Base-by-base conservation (phyloP, 2,888 invertebrate species). In the Poecilus cupreus region DNA sequence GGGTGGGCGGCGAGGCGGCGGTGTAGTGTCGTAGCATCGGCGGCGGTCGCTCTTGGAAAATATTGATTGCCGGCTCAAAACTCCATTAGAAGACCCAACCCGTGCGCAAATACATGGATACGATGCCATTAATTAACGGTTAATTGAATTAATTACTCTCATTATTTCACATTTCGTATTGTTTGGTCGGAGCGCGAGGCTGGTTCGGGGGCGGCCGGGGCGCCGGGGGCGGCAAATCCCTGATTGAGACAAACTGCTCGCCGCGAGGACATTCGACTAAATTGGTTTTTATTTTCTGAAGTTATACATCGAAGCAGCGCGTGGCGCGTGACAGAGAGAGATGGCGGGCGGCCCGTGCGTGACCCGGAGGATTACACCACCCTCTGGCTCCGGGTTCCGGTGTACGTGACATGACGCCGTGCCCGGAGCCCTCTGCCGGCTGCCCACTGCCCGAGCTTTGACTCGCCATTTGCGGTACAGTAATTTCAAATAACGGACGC, bases 101-200 rank as follows among this genome's bases (percentile, higher is more conserved):
- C 88, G 88, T 88, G 87, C 87, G 87, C 87, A 89, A 89, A 89
- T 89, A 88, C 89, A 89, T 87, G 88, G 88, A 88, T 89, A 89
- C 89, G 88, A 88, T 87, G 88, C 88, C 89, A 89, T 90, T 89
- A 89, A 90, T 90, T 90, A 89, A 89, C 89, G 89, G 90, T 89
- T 90, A 90, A 90, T 90, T 90, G 90, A 90, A 90, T 90, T 90
- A 90, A 90, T 90, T 89, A 88, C 89, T 86, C 88, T 90, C 89
- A 89, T 90, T 90, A 90, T 89, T 90, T 89, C 87, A 87, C 88
- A 89, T 88, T 87, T 86, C 86, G 87, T 86, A 88, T 87, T 88
- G 88, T 87, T 88, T 86, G 86, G 85, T 84, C 84, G 83, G 85
- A 83, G 72, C 13, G 70, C 20, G 78, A 26, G 24, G 78, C 20